These are phyloP conservation scores for Drosophila kanapiae DNA, from an alignment of 1,140 invertebrate species.

Conservation along the genomic window DNA sequence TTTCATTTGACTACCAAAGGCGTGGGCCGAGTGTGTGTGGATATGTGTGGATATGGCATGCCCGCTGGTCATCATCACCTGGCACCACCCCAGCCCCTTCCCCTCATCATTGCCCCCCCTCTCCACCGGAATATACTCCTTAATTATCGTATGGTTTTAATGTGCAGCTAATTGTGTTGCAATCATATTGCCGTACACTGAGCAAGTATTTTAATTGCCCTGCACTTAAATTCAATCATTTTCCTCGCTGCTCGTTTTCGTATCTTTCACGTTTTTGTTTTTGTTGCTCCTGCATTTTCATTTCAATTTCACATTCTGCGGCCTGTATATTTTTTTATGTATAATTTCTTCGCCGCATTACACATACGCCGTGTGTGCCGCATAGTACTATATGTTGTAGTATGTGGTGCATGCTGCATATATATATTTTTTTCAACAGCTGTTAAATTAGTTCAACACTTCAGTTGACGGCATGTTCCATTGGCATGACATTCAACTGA, in stretches of 20 bases:
- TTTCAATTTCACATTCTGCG: conserved; percentile 57
- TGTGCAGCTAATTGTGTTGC: conserved; percentile 85
- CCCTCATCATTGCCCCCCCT: background rate
- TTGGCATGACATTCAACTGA: conserved; percentile 85
- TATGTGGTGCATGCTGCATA: conserved; percentile 51
- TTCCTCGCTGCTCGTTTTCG: conserved; percentile 38
- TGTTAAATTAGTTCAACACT: conserved; percentile 85
- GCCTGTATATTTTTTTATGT: conserved; percentile 41
- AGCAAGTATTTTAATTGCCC: conserved; percentile 75
- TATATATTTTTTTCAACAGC: conserved; percentile 81
- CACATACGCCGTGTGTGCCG: conserved; percentile 69
- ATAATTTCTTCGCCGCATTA: conserved; percentile 65
- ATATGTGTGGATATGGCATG: conserved; percentile 60
- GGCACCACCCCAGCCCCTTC: conserved; percentile 14
- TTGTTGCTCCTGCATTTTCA: conserved; percentile 42
- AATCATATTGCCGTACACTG: conserved; percentile 71
- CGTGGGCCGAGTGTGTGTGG: conserved; percentile 37
- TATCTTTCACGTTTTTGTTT: conserved; percentile 5
- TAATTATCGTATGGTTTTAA: conserved; percentile 84
- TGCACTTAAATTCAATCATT: conserved; percentile 67
- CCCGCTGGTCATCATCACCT: conserved; percentile 70
- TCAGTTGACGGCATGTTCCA: conserved; percentile 85
- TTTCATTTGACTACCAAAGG: conserved; percentile 79
- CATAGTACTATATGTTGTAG: conserved; percentile 33
- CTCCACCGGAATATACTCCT: conserved; percentile 45